A percentile compares a stretch with the other conserved stretches of the same genome.
Evolutionary conservation across 2,888 invertebrate genomes (phyloP).

Genomic region (Galerucella nymphaeae): DNA sequence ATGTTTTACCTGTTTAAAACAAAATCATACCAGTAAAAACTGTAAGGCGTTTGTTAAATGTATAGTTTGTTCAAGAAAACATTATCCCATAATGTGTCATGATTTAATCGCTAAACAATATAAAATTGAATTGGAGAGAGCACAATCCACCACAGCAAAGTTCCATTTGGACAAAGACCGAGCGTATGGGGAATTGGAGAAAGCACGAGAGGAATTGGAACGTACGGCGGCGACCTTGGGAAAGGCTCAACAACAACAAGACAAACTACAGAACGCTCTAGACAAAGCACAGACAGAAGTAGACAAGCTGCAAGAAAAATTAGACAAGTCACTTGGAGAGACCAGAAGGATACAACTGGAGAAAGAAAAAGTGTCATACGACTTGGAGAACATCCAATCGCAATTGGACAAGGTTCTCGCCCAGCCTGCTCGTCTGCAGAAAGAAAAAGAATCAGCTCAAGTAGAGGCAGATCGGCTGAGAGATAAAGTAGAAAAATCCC

Average conservation of each 20-base stretch:
- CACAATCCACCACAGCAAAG: conserved; percentile 84
- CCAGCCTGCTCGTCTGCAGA: conserved; percentile 87
- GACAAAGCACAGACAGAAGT: conserved; percentile 92
- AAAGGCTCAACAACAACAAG: conserved; percentile 91
- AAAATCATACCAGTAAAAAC: too few species aligned
- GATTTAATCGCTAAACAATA: too few species aligned
- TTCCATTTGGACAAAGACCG: conserved; percentile 87
- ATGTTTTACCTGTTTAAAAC: too few species aligned
- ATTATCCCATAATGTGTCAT: too few species aligned
- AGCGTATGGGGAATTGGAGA: conserved; percentile 85
- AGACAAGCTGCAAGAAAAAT: conserved; percentile 88
- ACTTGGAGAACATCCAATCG: conserved; percentile 90
- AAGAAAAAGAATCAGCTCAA: conserved; percentile 88
- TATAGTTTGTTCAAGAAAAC: too few species aligned
- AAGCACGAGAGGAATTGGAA: conserved; percentile 78
- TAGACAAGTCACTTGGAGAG: conserved; percentile 86
- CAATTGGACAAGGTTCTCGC: conserved; percentile 92
- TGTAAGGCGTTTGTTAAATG: too few species aligned
- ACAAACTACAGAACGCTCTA: conserved; percentile 87
- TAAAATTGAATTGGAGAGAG: conserved; percentile 91
- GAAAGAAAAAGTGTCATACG: conserved; percentile 90
- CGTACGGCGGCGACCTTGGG: conserved; percentile 89
- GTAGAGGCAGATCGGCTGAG: conserved; percentile 86
- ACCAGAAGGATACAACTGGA: conserved; percentile 88
- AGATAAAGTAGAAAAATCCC: conserved; percentile 90